Percentiles rank a stretch among this genome's conserved stretches.
phyloP scores from a whole-genome alignment of 1,140 invertebrate species.

The Philopotamus ludificatus region DNA sequence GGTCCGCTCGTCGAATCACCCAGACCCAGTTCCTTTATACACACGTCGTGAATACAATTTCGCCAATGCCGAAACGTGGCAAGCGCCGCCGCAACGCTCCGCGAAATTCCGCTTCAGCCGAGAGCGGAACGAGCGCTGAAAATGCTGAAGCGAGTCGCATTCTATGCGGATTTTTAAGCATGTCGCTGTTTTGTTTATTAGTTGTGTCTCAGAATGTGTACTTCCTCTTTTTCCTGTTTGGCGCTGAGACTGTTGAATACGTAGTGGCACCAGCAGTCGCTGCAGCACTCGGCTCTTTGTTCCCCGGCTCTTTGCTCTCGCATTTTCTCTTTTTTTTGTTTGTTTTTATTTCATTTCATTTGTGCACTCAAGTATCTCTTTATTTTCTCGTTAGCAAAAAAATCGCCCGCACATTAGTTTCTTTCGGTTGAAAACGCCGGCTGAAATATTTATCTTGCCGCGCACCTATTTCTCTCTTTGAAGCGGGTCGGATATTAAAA shows the following conservation, averaged over 20 bases:
- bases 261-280: not conserved
- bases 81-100: not conserved
- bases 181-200: conserved; percentile 34
- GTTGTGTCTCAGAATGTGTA: conserved; percentile 36
- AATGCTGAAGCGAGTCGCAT: not conserved
- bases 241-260: conserved; percentile 15
- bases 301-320: conserved; percentile 3
- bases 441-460: conserved; percentile 31
- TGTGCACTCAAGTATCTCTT: conserved; percentile 33
- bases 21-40: conserved; percentile 34
- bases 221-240: conserved; percentile 39
- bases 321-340: conserved; percentile 10
- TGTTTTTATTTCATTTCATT: conserved; percentile 34
- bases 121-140: not conserved
- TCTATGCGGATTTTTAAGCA: not conserved
- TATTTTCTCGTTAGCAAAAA: conserved; percentile 37
- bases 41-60: conserved; percentile 33
- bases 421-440: conserved; percentile 26
- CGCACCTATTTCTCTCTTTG: conserved; percentile 22
- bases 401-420: conserved; percentile 32
- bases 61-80: not conserved
- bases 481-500: conserved; percentile 29
- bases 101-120: not conserved
- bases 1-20: conserved; percentile 27
- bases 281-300: not conserved